Base-by-base conservation (phyloP, 1,140 invertebrate species). In the Planococcus citri region DNA sequence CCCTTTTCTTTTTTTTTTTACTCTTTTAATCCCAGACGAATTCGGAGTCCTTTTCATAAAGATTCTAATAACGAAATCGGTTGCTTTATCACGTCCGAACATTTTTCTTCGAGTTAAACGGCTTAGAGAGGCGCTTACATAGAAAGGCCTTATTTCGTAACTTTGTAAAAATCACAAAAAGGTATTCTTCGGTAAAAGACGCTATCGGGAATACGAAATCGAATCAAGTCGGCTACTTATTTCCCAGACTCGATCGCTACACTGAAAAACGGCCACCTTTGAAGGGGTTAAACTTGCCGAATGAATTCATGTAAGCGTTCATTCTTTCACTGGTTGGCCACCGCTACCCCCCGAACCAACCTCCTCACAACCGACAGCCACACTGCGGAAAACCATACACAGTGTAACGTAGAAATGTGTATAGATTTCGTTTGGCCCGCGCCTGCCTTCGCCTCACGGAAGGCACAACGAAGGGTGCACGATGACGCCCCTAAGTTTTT, bases 401-500 rank as follows among this genome's bases (percentile, higher is more conserved):
- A n/a, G n/a, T n/a, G n/a, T n/a, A n/a, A n/a, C n/a, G n/a, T n/a
- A n/a, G n/a, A n/a, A n/a, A n/a, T n/a, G n/a, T n/a, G n/a, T n/a
- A n/a, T n/a, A 33, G 29, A 33, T 33, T 33, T 33, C 29, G 12
- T 12, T n/a, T n/a, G n/a, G 29, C 3, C 29, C 29, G 29, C 29
- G 10, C n/a, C 6, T 17, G 41, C 41, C 12, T 51, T 51, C 41
- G 17, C n/a, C 41, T 3, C 12, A 6, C 41, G 41, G 41, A 20
- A 2, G 41, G 41, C 41, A 51, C 10, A 17, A 20, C 41, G 41
- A 17, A 51, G 41, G 41, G 41, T 17, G 41, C 41, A 20, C 41
- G 41, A 51, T 51, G 60, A 64, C 60, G 60, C 60, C 60, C 60
- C 60, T 25, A 27, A 24, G 60, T 64, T 64, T 64, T 64, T 64